Conservation (phyloP, 2,113 vertebrate genomes). For the Stercorarius parasiticus region DNA sequence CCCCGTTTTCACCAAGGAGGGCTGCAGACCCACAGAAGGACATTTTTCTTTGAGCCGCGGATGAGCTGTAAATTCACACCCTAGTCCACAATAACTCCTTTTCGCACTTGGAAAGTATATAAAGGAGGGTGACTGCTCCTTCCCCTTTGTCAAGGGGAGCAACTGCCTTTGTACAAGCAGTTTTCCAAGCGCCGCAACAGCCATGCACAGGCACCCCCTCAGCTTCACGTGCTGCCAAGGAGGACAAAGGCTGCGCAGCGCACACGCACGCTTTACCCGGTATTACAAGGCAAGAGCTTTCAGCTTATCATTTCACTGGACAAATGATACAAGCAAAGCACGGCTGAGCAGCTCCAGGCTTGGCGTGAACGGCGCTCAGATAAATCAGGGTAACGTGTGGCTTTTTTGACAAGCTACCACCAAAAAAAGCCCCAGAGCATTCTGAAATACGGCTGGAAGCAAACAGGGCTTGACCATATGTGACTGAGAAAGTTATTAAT, state of each 20-base stretch:
- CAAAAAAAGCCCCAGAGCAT: constrained; percentile 24
- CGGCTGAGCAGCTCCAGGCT: constrained; percentile 40
- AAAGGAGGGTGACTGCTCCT: not conserved
- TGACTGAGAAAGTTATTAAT: constrained; percentile 48
- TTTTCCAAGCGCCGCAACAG: not conserved
- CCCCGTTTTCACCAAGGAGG: not conserved
- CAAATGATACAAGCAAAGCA: constrained; percentile 59
- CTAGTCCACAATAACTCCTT: not conserved
- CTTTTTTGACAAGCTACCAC: constrained; percentile 57
- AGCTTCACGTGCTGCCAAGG: not conserved
- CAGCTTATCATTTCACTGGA: constrained; percentile 41
- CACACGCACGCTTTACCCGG: accelerated
- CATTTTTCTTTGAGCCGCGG: not conserved
- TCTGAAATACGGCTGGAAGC: constrained; percentile 41
- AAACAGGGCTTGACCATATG: constrained; percentile 40
- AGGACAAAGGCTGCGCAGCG: not conserved
- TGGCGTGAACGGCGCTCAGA: not conserved
- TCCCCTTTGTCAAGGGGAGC: not conserved
- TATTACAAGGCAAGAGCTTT: constrained; percentile 33
- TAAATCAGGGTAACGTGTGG: constrained; percentile 49
- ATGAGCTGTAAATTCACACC: not conserved
- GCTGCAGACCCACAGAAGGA: not conserved
- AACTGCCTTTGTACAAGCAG: not conserved
- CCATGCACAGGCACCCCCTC: accelerated
- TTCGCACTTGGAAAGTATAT: not conserved